Evolutionary conservation across 1,140 invertebrate genomes (phyloP).

Genomic region (Zaprionus nigranus): DNA sequence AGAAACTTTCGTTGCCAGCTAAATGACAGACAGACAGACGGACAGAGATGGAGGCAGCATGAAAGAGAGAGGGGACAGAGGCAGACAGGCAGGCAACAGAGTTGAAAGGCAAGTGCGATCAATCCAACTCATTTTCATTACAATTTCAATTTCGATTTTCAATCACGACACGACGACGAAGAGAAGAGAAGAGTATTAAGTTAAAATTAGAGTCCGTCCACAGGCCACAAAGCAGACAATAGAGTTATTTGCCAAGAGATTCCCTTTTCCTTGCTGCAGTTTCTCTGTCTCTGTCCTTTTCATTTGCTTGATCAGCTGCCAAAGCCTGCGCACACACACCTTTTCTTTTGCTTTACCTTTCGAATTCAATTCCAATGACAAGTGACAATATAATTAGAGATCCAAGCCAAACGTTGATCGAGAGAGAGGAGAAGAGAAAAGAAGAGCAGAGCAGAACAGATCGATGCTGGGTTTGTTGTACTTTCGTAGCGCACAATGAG

Average conservation of each 20-base stretch:
- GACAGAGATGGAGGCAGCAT: not conserved
- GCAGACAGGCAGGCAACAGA: too few species aligned
- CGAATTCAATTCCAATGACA: slow-evolving; percentile 60
- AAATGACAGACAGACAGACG: not conserved
- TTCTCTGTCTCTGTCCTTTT: slow-evolving; percentile 19
- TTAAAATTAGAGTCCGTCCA: slow-evolving; percentile 11
- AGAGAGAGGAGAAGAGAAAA: not conserved
- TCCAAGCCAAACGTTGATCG: too few species aligned
- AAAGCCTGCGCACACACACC: slow-evolving; percentile 11
- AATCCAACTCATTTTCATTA: slow-evolving; percentile 4
- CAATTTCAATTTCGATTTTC: not conserved
- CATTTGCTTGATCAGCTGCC: slow-evolving; percentile 16
- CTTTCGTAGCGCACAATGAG: slow-evolving; percentile 33
- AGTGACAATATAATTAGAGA: slow-evolving; percentile 67
- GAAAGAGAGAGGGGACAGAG: not conserved
- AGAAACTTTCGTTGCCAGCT: slow-evolving; percentile 34
- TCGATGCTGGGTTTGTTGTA: not conserved
- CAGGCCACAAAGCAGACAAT: slow-evolving; percentile 29
- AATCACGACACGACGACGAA: not conserved
- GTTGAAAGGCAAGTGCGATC: not conserved
- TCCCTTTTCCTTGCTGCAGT: slow-evolving; percentile 13
- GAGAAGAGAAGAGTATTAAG: not conserved
- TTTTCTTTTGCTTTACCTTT: slow-evolving; percentile 16
- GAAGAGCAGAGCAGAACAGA: not conserved
- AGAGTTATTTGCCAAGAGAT: slow-evolving; percentile 42